Percentiles rank a stretch among this genome's conserved stretches.
phyloP scores from a whole-genome alignment of 2,888 invertebrate species.

The Amblyteles armatorius region DNA sequence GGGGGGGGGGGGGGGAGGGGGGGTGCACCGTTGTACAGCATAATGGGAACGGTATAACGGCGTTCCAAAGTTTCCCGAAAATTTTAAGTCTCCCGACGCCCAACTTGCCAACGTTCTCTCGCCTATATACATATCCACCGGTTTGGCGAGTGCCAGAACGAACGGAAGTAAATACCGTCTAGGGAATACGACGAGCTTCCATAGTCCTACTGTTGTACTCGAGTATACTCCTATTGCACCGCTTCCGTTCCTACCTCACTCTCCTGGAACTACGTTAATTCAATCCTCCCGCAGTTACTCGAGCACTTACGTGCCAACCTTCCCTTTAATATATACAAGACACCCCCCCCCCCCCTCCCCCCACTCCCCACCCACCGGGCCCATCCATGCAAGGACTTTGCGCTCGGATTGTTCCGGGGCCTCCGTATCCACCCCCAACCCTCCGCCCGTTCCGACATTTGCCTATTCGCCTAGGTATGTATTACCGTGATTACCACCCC shows the following conservation, averaged over 20 bases:
- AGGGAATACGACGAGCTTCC: constrained; percentile 58
- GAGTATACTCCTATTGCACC: constrained; percentile 21
- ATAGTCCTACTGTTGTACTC: constrained; percentile 36
- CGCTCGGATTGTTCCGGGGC: constrained; percentile 50
- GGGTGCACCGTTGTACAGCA: neutral
- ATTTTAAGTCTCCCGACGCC: neutral
- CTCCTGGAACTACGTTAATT: constrained; percentile 57
- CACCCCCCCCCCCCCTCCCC: neutral
- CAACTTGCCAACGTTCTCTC: constrained; percentile 11
- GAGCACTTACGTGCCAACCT: constrained; percentile 60
- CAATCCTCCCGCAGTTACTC: constrained; percentile 59
- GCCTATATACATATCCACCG: constrained; percentile 10
- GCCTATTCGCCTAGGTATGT: constrained; percentile 14
- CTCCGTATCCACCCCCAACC: constrained; percentile 29
- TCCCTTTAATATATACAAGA: constrained; percentile 46
- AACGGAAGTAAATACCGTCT: constrained; percentile 59
- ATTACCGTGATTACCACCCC: constrained; percentile 46
- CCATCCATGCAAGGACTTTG: constrained; percentile 25
- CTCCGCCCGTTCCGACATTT: neutral
- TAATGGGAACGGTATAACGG: neutral
- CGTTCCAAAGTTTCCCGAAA: constrained; percentile 1
- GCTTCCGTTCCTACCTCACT: constrained; percentile 32
- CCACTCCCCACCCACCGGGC: neutral
- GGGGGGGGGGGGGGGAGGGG: neutral
- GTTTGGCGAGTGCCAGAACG: constrained; percentile 30